Conservation (phyloP, 2,888 invertebrate genomes). For the Drosophila rubida region DNA sequence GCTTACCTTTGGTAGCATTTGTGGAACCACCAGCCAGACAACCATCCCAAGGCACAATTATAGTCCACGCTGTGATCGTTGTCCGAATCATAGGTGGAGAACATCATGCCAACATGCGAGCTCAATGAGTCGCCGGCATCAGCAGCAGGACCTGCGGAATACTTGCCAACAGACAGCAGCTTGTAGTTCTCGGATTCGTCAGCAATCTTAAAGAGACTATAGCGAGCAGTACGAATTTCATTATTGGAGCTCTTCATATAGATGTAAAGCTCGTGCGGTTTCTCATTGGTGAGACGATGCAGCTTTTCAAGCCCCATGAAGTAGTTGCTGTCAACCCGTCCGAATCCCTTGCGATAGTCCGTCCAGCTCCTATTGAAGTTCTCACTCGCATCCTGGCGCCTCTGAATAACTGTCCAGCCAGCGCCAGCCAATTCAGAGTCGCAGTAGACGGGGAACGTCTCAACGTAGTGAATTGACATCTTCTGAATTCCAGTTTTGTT, state of each 20-base stretch:
- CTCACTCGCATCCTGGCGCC: conserved; percentile 12
- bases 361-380: conserved; percentile 24
- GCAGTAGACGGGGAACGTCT: conserved; percentile 1
- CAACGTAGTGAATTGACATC: not conserved
- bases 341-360: conserved; percentile 22
- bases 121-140: conserved; percentile 13
- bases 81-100: conserved; percentile 23
- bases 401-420: conserved; percentile 31
- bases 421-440: not conserved
- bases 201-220: conserved; percentile 17
- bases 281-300: conserved; percentile 10
- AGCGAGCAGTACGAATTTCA: conserved; percentile 4
- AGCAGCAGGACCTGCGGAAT: not conserved
- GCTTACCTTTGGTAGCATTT: not conserved
- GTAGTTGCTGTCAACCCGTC: not conserved
- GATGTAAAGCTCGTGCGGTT: conserved; percentile 26
- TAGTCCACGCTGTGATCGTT: not conserved
- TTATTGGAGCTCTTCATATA: not conserved
- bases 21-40: conserved; percentile 30
- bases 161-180: conserved; percentile 10
- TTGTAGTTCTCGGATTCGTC: conserved; percentile 12
- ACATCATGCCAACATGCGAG: not conserved
- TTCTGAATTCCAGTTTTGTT: conserved; percentile 1
- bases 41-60: conserved; percentile 12
- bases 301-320: conserved; percentile 31